These are phyloP conservation scores for Oconnorella tubifera DNA, from an alignment of 2,888 invertebrate species.

Conservation along the genomic window DNA sequence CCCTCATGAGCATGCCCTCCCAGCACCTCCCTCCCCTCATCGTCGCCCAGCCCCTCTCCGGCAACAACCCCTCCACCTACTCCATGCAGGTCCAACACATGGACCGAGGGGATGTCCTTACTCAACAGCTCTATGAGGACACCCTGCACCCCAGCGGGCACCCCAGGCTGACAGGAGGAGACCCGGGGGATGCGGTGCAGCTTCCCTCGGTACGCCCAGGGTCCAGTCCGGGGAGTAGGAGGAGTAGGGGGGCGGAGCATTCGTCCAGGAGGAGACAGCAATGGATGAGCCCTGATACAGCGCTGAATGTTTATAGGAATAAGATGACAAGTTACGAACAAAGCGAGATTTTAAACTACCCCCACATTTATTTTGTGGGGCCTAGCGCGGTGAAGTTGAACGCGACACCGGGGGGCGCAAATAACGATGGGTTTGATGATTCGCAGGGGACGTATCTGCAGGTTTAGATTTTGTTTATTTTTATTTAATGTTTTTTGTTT, in stretches of 20 bases:
- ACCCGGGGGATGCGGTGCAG: background rate
- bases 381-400: slow-evolving; percentile 81
- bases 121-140: background rate
- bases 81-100: background rate
- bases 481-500: too few relatives aligned
- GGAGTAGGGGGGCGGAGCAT: background rate
- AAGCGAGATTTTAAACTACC: slow-evolving; percentile 91
- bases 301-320: slow-evolving; percentile 60
- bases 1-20: background rate
- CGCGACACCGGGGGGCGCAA: slow-evolving; percentile 64
- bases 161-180: background rate
- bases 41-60: background rate
- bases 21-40: background rate
- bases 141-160: background rate
- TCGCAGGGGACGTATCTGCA: slow-evolving; percentile 86
- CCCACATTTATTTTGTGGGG: slow-evolving; percentile 81
- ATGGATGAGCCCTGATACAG: slow-evolving; percentile 60
- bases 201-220: background rate
- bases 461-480: slow-evolving; percentile 33
- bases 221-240: background rate
- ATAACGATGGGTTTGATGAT: slow-evolving; percentile 55
- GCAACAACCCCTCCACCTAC: background rate
- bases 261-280: background rate
- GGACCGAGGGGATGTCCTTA: background rate
- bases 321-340: slow-evolving; percentile 95